Evolutionary conservation across 2,888 invertebrate species (phyloP).

Genomic region (Tyria jacobaeae): DNA sequence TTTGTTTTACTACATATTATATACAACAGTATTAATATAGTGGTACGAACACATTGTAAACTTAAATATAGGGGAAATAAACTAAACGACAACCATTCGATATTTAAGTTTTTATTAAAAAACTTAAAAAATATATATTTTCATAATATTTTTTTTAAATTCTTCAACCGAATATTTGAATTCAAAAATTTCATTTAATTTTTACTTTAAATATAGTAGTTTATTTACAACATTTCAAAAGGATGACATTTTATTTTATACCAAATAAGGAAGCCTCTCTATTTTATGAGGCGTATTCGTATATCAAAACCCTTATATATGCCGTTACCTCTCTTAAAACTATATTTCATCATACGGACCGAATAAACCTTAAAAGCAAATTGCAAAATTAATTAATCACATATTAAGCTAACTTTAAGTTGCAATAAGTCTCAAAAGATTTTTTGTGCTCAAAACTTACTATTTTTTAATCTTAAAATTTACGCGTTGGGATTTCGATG

Average conservation of each 20-base stretch:
- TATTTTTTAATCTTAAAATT: slow-evolving; percentile 40
- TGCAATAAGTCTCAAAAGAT: slow-evolving; percentile 36
- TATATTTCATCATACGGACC: slow-evolving; percentile 45
- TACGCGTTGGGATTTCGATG: slow-evolving; percentile 59
- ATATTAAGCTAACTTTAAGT: slow-evolving; percentile 34
- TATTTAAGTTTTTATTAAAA: too few species aligned
- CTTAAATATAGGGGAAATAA: slow-evolving; percentile 31
- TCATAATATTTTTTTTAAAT: too few species aligned
- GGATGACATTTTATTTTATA: too few species aligned
- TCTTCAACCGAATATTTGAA: too few species aligned
- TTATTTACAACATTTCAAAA: not conserved
- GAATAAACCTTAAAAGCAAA: slow-evolving; percentile 27
- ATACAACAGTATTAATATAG: slow-evolving; percentile 62
- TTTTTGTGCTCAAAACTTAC: slow-evolving; percentile 38
- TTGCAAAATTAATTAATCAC: slow-evolving; percentile 31
- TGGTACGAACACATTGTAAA: slow-evolving; percentile 69
- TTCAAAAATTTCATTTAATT: too few species aligned
- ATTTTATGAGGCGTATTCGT: not conserved
- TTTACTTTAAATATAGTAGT: too few species aligned
- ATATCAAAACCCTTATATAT: slow-evolving; percentile 19
- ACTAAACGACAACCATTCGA: slow-evolving; percentile 7
- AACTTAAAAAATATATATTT: not conserved
- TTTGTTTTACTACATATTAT: slow-evolving; percentile 52
- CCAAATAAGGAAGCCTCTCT: too few species aligned
- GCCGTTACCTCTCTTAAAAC: slow-evolving; percentile 28